A percentile compares a stretch with the other conserved stretches of the same genome.
phyloP scores from a whole-genome alignment of 2,797 vertebrate species.

The Holocentrus rufus region DNA sequence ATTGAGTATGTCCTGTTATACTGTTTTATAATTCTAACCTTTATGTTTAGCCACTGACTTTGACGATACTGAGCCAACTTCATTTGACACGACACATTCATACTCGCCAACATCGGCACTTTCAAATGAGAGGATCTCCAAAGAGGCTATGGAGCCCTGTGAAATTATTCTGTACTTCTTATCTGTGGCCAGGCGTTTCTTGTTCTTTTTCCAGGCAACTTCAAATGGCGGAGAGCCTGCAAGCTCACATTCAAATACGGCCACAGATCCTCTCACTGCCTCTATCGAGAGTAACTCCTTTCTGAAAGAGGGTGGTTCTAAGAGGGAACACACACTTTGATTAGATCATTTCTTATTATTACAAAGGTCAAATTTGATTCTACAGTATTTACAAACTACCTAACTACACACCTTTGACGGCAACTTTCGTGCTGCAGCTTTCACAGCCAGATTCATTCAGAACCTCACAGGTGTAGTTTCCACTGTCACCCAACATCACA shows the following conservation, averaged over 20 bases:
- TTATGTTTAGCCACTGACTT: slow-evolving; percentile 87
- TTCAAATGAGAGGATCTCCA: slow-evolving; percentile 92
- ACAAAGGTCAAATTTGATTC: not conserved
- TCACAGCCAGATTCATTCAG: slow-evolving; percentile 89
- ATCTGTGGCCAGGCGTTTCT: slow-evolving; percentile 87
- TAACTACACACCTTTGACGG: slow-evolving; percentile 89
- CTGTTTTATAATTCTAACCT: slow-evolving; percentile 85
- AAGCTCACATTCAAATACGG: slow-evolving; percentile 90
- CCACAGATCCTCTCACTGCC: slow-evolving; percentile 87
- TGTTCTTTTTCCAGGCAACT: slow-evolving; percentile 92
- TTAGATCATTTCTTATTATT: slow-evolving; percentile 32
- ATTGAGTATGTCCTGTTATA: slow-evolving; percentile 56
- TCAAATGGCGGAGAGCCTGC: slow-evolving; percentile 91
- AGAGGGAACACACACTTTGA: slow-evolving; percentile 70
- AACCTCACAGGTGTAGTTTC: slow-evolving; percentile 89
- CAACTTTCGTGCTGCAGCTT: slow-evolving; percentile 86
- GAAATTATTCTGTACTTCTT: slow-evolving; percentile 88
- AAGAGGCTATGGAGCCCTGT: slow-evolving; percentile 84
- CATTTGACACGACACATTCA: slow-evolving; percentile 91
- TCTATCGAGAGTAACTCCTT: slow-evolving; percentile 87
- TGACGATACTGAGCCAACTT: slow-evolving; percentile 90
- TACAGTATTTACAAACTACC: not conserved
- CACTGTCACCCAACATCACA: slow-evolving; percentile 83
- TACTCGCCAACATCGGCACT: slow-evolving; percentile 90
- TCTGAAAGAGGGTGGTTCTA: slow-evolving; percentile 90